Evolutionary conservation across 1,140 invertebrate species (phyloP), one percentile per base, ranked within the genome.

Genomic region (Meloidogyne hapla): DNA sequence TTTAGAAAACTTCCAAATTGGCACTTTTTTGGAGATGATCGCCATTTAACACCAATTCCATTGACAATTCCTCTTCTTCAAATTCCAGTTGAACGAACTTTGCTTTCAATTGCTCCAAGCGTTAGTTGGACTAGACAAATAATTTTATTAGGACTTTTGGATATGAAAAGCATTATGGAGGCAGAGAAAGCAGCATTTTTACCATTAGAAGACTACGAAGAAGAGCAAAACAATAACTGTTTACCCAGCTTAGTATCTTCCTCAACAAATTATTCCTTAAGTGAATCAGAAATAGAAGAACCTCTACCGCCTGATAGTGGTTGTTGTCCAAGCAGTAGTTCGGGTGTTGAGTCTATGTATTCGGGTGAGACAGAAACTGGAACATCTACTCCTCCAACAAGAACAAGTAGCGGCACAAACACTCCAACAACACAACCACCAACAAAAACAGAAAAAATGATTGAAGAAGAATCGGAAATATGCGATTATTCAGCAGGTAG

Each of bases 1-100:
- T 73, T 73, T 40, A n/a, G 71, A 23, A 61, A 40, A 25, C n/a
- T 73, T 10, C 71, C 71, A 38, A 73, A 73, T 38, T 73, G 71
- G 71, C 71, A 73, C 56, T 73, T 73, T 64, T 73, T 73, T 33
- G 71, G 71, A 28, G 70, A 72, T 12, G 71, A 73, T 63, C 71
- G 71, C 8, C 42, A 56, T 15, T 28, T 73, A 21, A 38, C 56
- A 61, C 71, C 45, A 62, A 73, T 73, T 61, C 71, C 71, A 2
- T 38, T 64, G 6, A 9, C 56, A 21, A 73, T 73, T n/a, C 71
- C 71, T 18, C 8, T 73, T 23, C n/a, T 63, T 23, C 71, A 56
- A 38, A 45, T 73, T 28, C 71, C 71, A 4, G 56, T 73, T 15
- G 71, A 73, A 64, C 28, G 71, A 23, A 73, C 56, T 23, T 63